Percentiles rank a stretch among this genome's conserved stretches.
These are phyloP conservation scores for Condylostylus longicornis DNA, from an alignment of 1,140 invertebrate genomes.

Conservation along the genomic window DNA sequence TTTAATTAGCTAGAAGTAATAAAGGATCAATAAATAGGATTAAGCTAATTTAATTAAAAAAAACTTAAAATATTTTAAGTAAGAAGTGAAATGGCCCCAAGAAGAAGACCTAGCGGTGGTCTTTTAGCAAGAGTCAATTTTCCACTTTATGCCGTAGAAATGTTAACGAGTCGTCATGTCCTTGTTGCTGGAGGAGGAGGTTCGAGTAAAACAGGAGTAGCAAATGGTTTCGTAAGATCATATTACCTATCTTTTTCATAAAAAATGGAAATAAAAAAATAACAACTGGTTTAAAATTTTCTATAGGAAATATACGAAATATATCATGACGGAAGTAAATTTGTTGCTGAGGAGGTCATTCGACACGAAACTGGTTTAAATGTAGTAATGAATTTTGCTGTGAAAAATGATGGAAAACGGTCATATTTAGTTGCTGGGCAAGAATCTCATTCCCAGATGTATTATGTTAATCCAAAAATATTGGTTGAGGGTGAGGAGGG, in stretches of 20 bases:
- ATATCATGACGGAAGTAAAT: constrained; percentile 61
- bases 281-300: too few species aligned
- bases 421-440: constrained; percentile 76
- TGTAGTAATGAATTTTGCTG: constrained; percentile 82
- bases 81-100: constrained; percentile 21
- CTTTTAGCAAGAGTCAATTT: constrained; percentile 77
- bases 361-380: constrained; percentile 74
- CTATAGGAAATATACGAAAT: constrained; percentile 81
- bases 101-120: constrained; percentile 38
- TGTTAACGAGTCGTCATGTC: constrained; percentile 81
- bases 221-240: constrained; percentile 80
- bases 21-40: too few species aligned
- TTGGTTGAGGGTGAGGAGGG: constrained; percentile 27
- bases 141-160: constrained; percentile 78
- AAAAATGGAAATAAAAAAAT: neutral
- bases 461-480: constrained; percentile 61
- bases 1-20: too few species aligned
- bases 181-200: constrained; percentile 91
- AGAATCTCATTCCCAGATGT: constrained; percentile 81
- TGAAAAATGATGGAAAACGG: constrained; percentile 47
- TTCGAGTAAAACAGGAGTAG: constrained; percentile 83
- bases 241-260: neutral
- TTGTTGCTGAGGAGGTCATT: constrained; percentile 70
- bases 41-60: too few species aligned
- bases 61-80: too few species aligned